These are phyloP conservation scores for Coremacera marginata DNA, from an alignment of 2,888 invertebrate genomes.

Conservation along the genomic window DNA sequence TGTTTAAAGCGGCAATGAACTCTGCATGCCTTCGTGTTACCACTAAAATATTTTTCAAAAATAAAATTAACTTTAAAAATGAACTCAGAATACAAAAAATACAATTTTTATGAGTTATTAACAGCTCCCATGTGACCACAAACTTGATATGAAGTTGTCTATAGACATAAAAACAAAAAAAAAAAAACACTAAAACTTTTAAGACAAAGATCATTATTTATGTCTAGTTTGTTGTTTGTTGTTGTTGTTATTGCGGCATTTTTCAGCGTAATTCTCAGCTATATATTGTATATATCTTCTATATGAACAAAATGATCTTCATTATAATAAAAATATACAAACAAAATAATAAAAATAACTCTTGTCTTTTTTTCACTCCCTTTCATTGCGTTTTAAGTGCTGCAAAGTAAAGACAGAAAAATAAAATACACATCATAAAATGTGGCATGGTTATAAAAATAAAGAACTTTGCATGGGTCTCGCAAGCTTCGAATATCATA, in stretches of 20 bases:
- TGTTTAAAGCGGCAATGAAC: too few species aligned
- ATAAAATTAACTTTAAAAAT: neutral
- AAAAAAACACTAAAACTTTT: neutral
- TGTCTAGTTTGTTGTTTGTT: neutral
- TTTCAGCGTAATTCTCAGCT: constrained; percentile 38
- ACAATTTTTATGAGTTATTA: neutral
- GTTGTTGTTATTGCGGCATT: constrained; percentile 5
- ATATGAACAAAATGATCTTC: too few species aligned
- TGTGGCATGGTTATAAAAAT: neutral
- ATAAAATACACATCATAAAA: neutral
- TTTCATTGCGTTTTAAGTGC: neutral
- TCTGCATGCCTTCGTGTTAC: too few species aligned
- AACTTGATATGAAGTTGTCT: neutral
- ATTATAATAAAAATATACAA: neutral
- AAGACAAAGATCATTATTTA: constrained; percentile 16
- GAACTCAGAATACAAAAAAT: neutral
- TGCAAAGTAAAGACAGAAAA: neutral
- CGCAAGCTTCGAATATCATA: neutral
- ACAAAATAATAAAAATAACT: constrained; percentile 3
- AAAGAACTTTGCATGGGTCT: constrained; percentile 24
- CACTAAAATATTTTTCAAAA: neutral
- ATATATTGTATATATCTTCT: neutral
- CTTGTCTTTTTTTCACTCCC: neutral
- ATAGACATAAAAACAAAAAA: neutral
- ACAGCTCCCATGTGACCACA: neutral